Base-by-base conservation (phyloP, 2,797 vertebrate species). In the Anisognathus igniventris region DNA sequence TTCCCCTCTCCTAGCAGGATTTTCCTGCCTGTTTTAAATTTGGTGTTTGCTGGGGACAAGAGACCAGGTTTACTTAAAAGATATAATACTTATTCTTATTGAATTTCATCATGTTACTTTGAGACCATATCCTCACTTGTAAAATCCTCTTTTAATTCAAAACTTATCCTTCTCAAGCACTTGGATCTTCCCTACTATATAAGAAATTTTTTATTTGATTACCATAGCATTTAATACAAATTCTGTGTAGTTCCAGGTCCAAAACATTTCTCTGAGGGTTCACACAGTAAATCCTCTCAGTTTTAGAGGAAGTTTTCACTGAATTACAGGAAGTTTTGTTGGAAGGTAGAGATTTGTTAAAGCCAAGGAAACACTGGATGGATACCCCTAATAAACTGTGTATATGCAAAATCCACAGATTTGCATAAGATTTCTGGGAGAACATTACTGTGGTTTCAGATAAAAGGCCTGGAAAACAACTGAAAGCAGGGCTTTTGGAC, bases 101-200 rank as follows among this genome's bases (percentile, higher is more conserved):
- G 33, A 80, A 92, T 88, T 85, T 77, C 20, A 21, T 70, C 16
- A 35, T 42, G 13, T 71, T 67, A 67, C 45, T 73, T 91, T 70
- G 33, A 88, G 31, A 66, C 45, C 24, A 23, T 40, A 70, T 24
- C 6, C 15, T 7, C 21, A 57, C 47, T 61, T 83, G 57, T 7
- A 64, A 93, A 77, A 90, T 74, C 64, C 7, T 23, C 21, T 82
- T 67, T 80, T 88, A 83, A 88, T 86, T 88, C 42, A 75, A 78
- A 83, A 8, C 2, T 88, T 77, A 71, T 70, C 25, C 22, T 89
- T 90, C 19, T n/a, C 25, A 71, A 71, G 30, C 2, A 4, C 17
- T 73, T 70, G 21, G 6, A 66, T 88, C 19, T 67, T 77, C 20
- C 20, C 42, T 79, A 33, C 10, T 58, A 9, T 12, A 31, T 10